Conservation (phyloP, 2,797 vertebrate genomes). For the Erethizon dorsatum region DNA sequence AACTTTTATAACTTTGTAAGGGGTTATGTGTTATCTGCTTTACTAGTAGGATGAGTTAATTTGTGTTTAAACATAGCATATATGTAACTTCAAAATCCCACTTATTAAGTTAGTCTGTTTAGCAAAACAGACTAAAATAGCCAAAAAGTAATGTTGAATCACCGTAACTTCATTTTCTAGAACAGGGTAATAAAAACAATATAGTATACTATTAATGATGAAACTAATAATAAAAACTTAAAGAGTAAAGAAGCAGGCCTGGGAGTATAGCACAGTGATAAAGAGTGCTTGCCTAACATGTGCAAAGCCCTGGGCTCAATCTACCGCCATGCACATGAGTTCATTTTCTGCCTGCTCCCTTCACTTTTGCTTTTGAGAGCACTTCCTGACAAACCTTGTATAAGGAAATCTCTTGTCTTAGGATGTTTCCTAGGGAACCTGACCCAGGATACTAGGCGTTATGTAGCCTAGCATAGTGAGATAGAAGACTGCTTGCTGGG, state of each 20-base stretch:
- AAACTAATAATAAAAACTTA: not conserved
- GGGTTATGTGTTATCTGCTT: not conserved
- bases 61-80: not conserved
- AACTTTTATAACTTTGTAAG: not conserved
- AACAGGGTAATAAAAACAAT: not conserved
- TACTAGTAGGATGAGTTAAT: not conserved
- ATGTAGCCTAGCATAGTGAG: not conserved
- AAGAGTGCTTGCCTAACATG: not conserved
- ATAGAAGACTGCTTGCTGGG: not conserved
- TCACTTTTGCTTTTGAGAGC: not conserved
- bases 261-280: not conserved
- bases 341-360: not conserved
- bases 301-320: not conserved
- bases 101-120: not conserved
- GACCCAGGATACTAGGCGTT: not conserved
- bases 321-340: not conserved
- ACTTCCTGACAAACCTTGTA: not conserved
- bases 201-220: not conserved
- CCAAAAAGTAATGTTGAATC: not conserved
- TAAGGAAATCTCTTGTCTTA: not conserved
- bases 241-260: not conserved
- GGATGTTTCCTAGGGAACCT: not conserved
- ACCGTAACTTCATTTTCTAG: not conserved
- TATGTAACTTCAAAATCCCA: not conserved
- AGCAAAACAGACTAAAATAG: not conserved